Percentiles rank a stretch among this genome's conserved stretches.
phyloP scores from a whole-genome alignment of 2,113 vertebrate genomes.

The Panthera tigris region DNA sequence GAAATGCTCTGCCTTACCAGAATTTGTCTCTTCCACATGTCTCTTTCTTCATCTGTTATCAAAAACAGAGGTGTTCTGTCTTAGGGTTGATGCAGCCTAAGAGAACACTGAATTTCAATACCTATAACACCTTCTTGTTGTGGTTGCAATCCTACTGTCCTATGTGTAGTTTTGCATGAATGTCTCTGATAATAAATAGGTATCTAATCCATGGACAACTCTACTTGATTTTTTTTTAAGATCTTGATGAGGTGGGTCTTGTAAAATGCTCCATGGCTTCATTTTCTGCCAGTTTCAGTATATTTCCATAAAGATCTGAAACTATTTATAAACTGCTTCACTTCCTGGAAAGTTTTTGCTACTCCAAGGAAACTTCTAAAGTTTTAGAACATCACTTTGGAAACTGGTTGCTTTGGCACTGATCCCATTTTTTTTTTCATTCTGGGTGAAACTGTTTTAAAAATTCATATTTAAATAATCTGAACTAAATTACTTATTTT shows the following conservation, averaged over 20 bases:
- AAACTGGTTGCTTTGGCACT: slow-evolving; percentile 18
- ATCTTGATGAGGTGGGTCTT: neutral
- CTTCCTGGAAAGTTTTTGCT: slow-evolving; percentile 74
- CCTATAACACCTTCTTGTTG: neutral
- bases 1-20: neutral
- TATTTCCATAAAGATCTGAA: slow-evolving; percentile 66
- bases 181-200: neutral
- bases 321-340: slow-evolving; percentile 71
- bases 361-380: slow-evolving; percentile 62
- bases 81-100: neutral
- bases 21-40: neutral
- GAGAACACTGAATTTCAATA: slow-evolving; percentile 5
- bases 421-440: neutral
- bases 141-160: neutral
- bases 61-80: neutral
- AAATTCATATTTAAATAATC: slow-evolving; percentile 35
- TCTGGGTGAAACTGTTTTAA: neutral
- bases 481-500: slow-evolving; percentile 26
- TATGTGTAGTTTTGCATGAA: neutral
- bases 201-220: neutral
- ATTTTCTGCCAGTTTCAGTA: slow-evolving; percentile 52
- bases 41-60: slow-evolving; percentile 26
- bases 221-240: neutral
- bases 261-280: slow-evolving; percentile 30
- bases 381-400: slow-evolving; percentile 58